Evolutionary conservation across 2,888 invertebrate species (phyloP), one percentile per base, ranked within the genome.

Genomic region (Drepana falcataria): DNA sequence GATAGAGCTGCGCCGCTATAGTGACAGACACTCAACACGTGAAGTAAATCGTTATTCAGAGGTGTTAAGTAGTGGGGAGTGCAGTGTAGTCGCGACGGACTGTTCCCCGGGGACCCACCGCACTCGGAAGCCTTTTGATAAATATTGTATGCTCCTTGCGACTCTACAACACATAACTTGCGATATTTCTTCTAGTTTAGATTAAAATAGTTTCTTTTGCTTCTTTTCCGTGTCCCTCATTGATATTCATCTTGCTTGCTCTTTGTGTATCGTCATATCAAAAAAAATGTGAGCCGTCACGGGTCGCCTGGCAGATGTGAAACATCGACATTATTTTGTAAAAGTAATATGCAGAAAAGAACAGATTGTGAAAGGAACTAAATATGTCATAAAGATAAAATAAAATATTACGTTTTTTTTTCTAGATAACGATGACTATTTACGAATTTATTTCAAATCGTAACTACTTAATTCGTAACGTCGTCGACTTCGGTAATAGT

Each of bases 101-200:
- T 60, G 65, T 68, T 75, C 83, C 75, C 83, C 56, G 55, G 80
- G 75, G 83, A 79, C 68, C 60, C 65, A 65, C 71, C 81, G 75
- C 78, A 75, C 77, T 69, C 82, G 81, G 77, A 78, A 85, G 73
- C 82, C 86, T 83, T 91, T 90, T 89, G 89, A 88, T 91, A 89
- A 88, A 91, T 90, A 89, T 89, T 89, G 87, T 84, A 90, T 87
- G 81, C 77, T 79, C 69, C 76, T 77, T 75, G 77, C 79, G 79
- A 81, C 79, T 82, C 73, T 72, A 69, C 75, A 76, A 79, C 79
- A 80, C 75, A 77, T 77, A 78, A 75, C 78, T 70, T 71, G 70
- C 73, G 71, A 79, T 76, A 73, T 77, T 78, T 79, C 76, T 73
- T 75, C 73, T 75, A 78, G 73, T 73, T 77, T 73, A 79, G 76